Evolutionary conservation across 1,140 invertebrate genomes (phyloP).

Genomic region (Drosophila kurseongensis): DNA sequence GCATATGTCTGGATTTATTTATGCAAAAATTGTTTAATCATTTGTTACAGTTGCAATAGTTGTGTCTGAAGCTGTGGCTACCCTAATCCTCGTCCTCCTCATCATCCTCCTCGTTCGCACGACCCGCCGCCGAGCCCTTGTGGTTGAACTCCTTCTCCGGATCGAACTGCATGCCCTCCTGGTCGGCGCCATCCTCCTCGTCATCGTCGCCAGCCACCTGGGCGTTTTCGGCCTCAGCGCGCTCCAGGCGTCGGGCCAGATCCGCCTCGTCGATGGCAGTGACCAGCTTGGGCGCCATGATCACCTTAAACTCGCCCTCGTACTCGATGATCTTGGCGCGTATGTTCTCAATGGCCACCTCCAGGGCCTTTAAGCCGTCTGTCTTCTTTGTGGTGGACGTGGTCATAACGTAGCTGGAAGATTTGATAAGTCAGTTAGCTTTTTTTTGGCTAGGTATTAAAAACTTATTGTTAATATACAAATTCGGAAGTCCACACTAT

Average conservation of each 20-base stretch:
- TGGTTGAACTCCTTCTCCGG: conserved; percentile 82
- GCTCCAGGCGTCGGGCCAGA: conserved; percentile 96
- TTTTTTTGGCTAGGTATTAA: background rate
- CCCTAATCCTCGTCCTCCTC: conserved; percentile 66
- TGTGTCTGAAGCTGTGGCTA: background rate
- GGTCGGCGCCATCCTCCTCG: conserved; percentile 90
- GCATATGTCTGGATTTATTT: conserved; percentile 17
- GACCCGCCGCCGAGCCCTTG: conserved; percentile 46
- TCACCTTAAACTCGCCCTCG: conserved; percentile 97
- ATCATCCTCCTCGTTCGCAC: conserved; percentile 64
- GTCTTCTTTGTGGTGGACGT: conserved; percentile 98
- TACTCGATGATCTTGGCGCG: conserved; percentile 92
- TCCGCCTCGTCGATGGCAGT: conserved; percentile 99
- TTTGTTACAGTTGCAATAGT: conserved; percentile 23
- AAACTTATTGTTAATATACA: too few species aligned
- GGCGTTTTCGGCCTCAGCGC: conserved; percentile 96
- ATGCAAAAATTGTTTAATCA: conserved; percentile 14
- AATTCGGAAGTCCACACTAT: too few species aligned
- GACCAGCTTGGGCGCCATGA: conserved; percentile 99
- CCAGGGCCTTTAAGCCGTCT: conserved; percentile 95
- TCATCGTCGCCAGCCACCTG: conserved; percentile 97
- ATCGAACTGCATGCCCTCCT: conserved; percentile 85
- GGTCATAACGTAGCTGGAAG: conserved; percentile 90
- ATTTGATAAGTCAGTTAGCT: conserved; percentile 23
- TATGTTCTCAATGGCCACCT: conserved; percentile 95